Evolutionary conservation across 2,888 invertebrate genomes (phyloP), one percentile per base, ranked within the genome.

Genomic region (Calameuta filiformis): DNA sequence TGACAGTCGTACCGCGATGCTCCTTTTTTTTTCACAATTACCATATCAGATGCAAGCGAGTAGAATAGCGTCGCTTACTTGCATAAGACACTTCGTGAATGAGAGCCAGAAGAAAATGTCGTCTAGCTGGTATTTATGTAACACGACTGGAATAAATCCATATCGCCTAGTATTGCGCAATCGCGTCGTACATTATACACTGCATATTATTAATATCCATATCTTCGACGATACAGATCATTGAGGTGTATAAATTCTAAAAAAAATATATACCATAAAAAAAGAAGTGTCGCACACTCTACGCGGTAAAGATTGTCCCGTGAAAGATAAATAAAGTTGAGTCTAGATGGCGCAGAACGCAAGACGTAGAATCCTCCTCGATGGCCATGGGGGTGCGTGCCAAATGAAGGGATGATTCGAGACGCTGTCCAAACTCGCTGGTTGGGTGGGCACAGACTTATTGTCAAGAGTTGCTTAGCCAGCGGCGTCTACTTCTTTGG

Each of bases 81-180:
- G 77, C 77, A 77, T 73, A 73, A 77, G 77, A 74, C 77, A 77
- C 77, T 77, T 77, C 71, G 68, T 74, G 77, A 77, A 77, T 73
- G 77, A 77, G 35, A 77, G 77, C 68, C 73, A 74, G 77, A 35
- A 35, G 73, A 73, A 73, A 37, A 73, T 77, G 73, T 77, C 77
- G 77, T 73, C 73, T 68, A 74, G 77, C 74, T 77, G 3, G 73
- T 77, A 73, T 74, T 77, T 73, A 77, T 74, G 77, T 77, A 77
- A 77, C 77, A 77, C 77, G 77, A 77, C 73, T 74, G 73, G 77
- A 77, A 77, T 77, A 77, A 77, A 77, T 77, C 77, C 77, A 77
- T 77, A 77, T 35, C 69, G 77, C 68, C 37, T 69, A 35, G 23
- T 15, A 9, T 56, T 56, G 56, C 56, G 56, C 23, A 56, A 56